These are phyloP conservation scores for Leptonema lineaticorne DNA, from an alignment of 1,140 invertebrate genomes.

Conservation along the genomic window DNA sequence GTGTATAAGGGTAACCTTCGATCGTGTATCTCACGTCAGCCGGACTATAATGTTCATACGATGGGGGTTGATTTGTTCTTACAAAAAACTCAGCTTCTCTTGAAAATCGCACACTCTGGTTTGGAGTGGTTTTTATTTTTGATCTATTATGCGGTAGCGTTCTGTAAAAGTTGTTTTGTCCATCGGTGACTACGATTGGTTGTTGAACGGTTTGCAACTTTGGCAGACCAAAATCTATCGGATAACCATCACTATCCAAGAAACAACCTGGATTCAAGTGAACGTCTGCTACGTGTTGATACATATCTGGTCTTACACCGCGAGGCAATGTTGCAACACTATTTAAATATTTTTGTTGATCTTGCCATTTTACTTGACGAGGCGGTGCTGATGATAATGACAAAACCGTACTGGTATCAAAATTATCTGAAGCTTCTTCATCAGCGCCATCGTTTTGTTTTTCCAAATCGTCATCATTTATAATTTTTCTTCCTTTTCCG, in stretches of 20 bases:
- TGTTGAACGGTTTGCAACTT: slow-evolving; percentile 60
- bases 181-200: slow-evolving; percentile 55
- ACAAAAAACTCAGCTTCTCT: slow-evolving; percentile 65
- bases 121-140: slow-evolving; percentile 62
- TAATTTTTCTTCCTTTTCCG: slow-evolving; percentile 62
- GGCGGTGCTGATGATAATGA: slow-evolving; percentile 43
- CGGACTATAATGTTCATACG: slow-evolving; percentile 58
- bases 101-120: slow-evolving; percentile 62
- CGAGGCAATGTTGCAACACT: slow-evolving; percentile 55
- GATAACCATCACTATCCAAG: slow-evolving; percentile 74
- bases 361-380: slow-evolving; percentile 56
- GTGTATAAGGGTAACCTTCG: slow-evolving; percentile 71
- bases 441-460: slow-evolving; percentile 42
- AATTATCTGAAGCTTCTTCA: slow-evolving; percentile 38
- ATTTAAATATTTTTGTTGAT: slow-evolving; percentile 46
- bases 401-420: slow-evolving; percentile 39
- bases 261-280: slow-evolving; percentile 68
- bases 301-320: slow-evolving; percentile 51
- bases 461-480: slow-evolving; percentile 49
- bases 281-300: slow-evolving; percentile 65
- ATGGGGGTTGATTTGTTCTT: slow-evolving; percentile 45
- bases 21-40: slow-evolving; percentile 73
- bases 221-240: slow-evolving; percentile 76
- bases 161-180: slow-evolving; percentile 61
- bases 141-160: slow-evolving; percentile 69